Evolutionary conservation across 2,113 vertebrate species (phyloP).

Genomic region (Vireo altiloquus): DNA sequence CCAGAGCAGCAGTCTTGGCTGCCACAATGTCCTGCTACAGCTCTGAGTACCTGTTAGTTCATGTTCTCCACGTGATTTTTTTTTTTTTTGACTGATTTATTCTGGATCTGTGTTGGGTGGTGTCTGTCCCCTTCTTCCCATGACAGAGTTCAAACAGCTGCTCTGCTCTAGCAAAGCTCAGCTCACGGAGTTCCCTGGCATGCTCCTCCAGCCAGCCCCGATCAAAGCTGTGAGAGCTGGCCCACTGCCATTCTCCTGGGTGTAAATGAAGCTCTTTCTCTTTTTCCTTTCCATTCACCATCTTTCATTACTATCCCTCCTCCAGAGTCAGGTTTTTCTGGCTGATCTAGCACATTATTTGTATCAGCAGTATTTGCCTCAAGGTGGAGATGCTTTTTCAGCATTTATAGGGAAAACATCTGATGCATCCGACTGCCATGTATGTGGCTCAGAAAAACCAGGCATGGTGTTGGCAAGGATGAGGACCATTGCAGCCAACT

Average conservation of each 20-base stretch:
- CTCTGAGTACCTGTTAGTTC: slow-evolving; percentile 3
- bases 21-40: background rate
- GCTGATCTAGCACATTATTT: slow-evolving; percentile 26
- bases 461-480: background rate
- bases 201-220: background rate
- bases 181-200: background rate
- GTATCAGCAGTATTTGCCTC: background rate
- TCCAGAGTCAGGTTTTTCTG: slow-evolving; percentile 46
- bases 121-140: background rate
- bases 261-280: slow-evolving; percentile 18
- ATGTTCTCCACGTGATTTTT: rapidly evolving
- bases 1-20: background rate
- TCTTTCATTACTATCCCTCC: slow-evolving; percentile 25
- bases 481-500: background rate
- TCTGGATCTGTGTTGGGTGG: background rate
- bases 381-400: slow-evolving; percentile 24
- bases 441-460: slow-evolving; percentile 14
- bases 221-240: slow-evolving; percentile 32
- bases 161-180: background rate
- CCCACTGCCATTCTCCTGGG: background rate
- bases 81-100: background rate
- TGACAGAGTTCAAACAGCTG: background rate
- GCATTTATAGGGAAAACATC: background rate
- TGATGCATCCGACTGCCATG: background rate
- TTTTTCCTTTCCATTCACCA: background rate